Base-by-base conservation (phyloP, 2,888 invertebrate genomes). In the Meta bourneti region DNA sequence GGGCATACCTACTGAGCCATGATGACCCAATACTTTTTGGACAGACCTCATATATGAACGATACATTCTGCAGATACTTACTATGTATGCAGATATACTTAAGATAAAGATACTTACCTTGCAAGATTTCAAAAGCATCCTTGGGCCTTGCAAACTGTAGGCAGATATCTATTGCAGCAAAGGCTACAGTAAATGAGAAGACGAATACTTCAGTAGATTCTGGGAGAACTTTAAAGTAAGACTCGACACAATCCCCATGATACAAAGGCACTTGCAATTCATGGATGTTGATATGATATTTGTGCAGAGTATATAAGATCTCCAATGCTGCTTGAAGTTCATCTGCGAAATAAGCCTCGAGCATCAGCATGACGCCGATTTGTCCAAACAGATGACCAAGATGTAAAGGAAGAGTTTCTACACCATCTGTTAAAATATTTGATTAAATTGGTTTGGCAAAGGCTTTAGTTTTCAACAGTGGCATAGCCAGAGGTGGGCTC, bases 131-230 rank as follows among this genome's bases (percentile, higher is more conserved):
- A 80, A 54, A 87, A 34, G 87, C 87, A 71, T 79, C 80, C 72
- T 61, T 72, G 13, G 80, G 74, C 80, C 80, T 79, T 54, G 72
- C 54, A n/a, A 72, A 72, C n/a, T 87, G 87, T 1, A 87, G 11
- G 54, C 79, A 87, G 11, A 80, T 80, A 74, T 87, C 87, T n/a
- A 87, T 19, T n/a, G 87, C 87, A 80, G 19, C n/a, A 48, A 80
- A 87, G n/a, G 71, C 72, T 48, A 80, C 80, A 8, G 54, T 71
- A 13, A 72, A 80, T 80, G 87, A 71, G 11, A 72, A 74, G 6
- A 77, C 20, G 13, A 72, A 52, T 7, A 70, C 8, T n/a, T 83
- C 72, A 13, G 7, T 6, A 20, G 19, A 20, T 2, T 79, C 49
- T 34, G 20, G 34, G 11, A 61, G 2, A 34, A 4, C 34, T 13